phyloP scores from a whole-genome alignment of 2,797 vertebrate species.

The Cyprinodon diabolis region DNA sequence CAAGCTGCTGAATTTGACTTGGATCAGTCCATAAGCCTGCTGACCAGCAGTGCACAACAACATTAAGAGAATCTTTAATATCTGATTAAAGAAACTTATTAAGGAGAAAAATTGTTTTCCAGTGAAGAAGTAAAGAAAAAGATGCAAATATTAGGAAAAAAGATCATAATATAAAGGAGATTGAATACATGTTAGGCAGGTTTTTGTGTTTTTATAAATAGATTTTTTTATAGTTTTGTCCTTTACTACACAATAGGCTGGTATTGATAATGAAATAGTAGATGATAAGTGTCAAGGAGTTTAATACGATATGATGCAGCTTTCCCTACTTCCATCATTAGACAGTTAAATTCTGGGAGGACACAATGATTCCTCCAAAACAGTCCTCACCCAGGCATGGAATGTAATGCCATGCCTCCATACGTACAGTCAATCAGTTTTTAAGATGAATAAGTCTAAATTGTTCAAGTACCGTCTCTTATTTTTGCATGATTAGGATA shows the following conservation, averaged over 20 bases:
- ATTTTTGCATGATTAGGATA: slow-evolving; percentile 59
- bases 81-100: background rate
- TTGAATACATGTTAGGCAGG: background rate
- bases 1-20: background rate
- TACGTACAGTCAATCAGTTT: background rate
- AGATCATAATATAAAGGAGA: background rate
- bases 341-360: background rate
- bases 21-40: background rate
- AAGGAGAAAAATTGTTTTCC: background rate
- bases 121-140: background rate
- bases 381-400: no score
- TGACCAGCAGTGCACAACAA: slow-evolving; percentile 8
- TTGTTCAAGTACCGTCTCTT: slow-evolving; percentile 68
- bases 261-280: background rate
- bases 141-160: background rate
- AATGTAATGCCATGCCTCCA: background rate
- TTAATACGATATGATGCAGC: background rate
- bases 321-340: background rate
- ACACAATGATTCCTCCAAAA: no score
- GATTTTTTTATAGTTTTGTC: background rate
- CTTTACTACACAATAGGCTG: background rate
- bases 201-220: background rate
- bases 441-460: slow-evolving; percentile 53
- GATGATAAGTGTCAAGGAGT: no score
- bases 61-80: background rate